Evolutionary conservation across 2,113 vertebrate genomes (phyloP).

Genomic region (Syrmaticus mikado): DNA sequence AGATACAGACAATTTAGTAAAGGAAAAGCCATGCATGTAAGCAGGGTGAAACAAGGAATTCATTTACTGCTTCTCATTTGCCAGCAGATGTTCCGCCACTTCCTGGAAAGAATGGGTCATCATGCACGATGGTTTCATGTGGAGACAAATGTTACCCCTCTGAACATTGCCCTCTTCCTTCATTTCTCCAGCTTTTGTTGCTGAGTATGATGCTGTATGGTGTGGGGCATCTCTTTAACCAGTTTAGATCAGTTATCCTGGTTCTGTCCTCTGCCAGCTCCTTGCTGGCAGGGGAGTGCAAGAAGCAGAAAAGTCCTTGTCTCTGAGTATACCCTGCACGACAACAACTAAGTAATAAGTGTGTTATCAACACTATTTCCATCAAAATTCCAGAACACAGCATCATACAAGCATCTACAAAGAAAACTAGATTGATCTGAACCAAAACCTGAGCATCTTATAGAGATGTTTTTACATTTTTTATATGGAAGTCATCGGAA

Average conservation of each 20-base stretch:
- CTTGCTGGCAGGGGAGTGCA: background rate
- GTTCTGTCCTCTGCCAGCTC: background rate
- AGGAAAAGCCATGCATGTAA: background rate
- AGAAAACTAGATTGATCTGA: background rate
- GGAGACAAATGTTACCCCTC: background rate
- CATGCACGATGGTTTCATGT: background rate
- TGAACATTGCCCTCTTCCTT: background rate
- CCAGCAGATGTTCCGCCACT: background rate
- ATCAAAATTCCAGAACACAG: background rate
- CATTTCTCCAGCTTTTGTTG: background rate
- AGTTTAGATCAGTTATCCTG: background rate
- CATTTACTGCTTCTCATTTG: background rate
- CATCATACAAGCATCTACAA: background rate
- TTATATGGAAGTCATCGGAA: background rate
- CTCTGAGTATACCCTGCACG: background rate
- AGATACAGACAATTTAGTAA: background rate
- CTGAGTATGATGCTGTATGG: background rate
- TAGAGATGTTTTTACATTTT: background rate
- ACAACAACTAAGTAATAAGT: background rate
- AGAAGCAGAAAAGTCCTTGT: background rate
- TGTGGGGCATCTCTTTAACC: background rate
- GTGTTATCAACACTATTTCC: background rate
- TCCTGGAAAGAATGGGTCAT: background rate
- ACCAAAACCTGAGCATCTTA: background rate
- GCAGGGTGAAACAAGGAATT: background rate